Conservation (phyloP, 2,113 vertebrate genomes). For the Sapajus apella region DNA sequence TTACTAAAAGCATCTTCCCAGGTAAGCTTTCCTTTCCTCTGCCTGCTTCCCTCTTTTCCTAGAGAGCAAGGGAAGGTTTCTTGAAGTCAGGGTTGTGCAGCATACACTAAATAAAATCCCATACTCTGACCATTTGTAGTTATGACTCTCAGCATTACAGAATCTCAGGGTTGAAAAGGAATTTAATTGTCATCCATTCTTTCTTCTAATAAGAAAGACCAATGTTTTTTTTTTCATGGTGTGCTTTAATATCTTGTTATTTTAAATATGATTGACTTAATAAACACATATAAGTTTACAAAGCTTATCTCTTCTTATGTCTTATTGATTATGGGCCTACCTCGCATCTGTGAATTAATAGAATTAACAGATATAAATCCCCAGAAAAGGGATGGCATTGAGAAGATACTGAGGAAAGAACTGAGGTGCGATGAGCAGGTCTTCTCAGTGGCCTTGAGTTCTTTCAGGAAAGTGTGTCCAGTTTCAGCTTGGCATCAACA, state of each 20-base stretch:
- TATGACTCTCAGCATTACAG: background rate
- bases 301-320: background rate
- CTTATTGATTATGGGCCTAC: background rate
- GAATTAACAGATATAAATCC: background rate
- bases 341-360: background rate
- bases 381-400: background rate
- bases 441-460: background rate
- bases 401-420: background rate
- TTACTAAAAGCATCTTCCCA: background rate
- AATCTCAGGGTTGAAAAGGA: background rate
- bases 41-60: background rate
- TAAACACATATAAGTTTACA: background rate
- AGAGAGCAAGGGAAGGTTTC: background rate
- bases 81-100: background rate
- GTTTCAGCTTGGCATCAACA: background rate
- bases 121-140: background rate
- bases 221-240: background rate
- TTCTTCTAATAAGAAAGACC: background rate
- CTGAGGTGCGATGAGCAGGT: background rate
- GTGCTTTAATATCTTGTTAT: background rate
- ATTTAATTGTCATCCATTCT: background rate
- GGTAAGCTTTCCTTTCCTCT: background rate
- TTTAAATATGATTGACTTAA: background rate
- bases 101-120: too few species aligned
- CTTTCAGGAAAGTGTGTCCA: background rate